Conservation (phyloP, 2,888 invertebrate species). For the Lepidonotus clava region DNA sequence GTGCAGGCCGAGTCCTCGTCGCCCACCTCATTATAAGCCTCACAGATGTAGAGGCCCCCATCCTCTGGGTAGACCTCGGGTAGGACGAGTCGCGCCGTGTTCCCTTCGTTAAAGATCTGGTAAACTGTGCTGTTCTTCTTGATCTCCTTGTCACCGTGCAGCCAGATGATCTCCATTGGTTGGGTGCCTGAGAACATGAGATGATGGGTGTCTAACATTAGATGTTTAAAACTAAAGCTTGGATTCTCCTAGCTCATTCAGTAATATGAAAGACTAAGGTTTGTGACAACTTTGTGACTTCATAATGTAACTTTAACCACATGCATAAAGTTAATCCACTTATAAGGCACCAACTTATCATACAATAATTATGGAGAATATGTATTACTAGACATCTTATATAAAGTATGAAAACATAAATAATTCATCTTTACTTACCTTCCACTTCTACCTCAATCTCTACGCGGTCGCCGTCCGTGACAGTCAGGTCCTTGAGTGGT, state of each 20-base stretch:
- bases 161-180: slow-evolving; percentile 86
- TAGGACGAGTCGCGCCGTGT: slow-evolving; percentile 87
- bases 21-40: slow-evolving; percentile 95
- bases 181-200: slow-evolving; percentile 81
- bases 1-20: slow-evolving; percentile 48
- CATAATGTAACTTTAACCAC: no score
- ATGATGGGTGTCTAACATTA: not conserved
- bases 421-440: slow-evolving; percentile 68
- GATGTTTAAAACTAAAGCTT: no score
- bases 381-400: not conserved
- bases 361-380: not conserved
- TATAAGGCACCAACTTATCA: no score
- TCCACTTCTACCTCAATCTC: slow-evolving; percentile 84
- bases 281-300: no score
- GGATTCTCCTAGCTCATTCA: no score
- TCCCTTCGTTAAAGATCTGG: slow-evolving; percentile 83
- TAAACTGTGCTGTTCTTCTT: slow-evolving; percentile 84
- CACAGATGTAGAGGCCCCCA: slow-evolving; percentile 92
- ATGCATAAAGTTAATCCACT: no score
- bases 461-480: slow-evolving; percentile 92
- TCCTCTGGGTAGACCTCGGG: slow-evolving; percentile 90
- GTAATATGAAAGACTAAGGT: no score
- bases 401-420: not conserved
- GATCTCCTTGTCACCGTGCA: slow-evolving; percentile 85
- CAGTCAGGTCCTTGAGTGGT: slow-evolving; percentile 89